Evolutionary conservation across 2,113 vertebrate genomes (phyloP).

Genomic region (Ptilonorhynchus violaceus): DNA sequence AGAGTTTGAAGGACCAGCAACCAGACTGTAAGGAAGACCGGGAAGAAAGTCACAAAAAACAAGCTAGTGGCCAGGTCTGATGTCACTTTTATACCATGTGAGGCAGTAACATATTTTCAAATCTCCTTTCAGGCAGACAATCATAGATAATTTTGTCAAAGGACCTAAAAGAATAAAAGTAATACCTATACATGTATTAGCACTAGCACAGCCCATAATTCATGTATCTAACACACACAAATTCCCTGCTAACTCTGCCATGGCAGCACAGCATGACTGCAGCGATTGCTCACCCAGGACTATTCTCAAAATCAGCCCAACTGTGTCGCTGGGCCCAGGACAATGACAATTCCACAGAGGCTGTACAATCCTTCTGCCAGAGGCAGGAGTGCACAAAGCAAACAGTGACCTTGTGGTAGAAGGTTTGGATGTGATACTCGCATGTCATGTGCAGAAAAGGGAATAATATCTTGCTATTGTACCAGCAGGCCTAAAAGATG

Average conservation of each 20-base stretch:
- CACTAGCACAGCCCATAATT: neutral
- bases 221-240: neutral
- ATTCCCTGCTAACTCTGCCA: neutral
- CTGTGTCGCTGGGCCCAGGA: neutral
- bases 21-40: neutral
- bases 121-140: neutral
- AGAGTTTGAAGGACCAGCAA: neutral
- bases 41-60: neutral
- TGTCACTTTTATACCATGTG: neutral
- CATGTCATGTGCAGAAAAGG: neutral
- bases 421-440: neutral
- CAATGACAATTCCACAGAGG: neutral
- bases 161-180: neutral
- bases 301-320: neutral
- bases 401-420: neutral
- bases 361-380: neutral
- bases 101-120: neutral
- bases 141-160: neutral
- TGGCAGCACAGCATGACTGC: neutral
- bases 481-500: conserved; percentile 8
- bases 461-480: neutral
- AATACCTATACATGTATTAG: neutral
- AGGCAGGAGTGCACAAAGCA: neutral
- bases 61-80: neutral
- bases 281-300: neutral